Conservation (phyloP, 2,888 invertebrate species). For the Serripes groenlandicus region DNA sequence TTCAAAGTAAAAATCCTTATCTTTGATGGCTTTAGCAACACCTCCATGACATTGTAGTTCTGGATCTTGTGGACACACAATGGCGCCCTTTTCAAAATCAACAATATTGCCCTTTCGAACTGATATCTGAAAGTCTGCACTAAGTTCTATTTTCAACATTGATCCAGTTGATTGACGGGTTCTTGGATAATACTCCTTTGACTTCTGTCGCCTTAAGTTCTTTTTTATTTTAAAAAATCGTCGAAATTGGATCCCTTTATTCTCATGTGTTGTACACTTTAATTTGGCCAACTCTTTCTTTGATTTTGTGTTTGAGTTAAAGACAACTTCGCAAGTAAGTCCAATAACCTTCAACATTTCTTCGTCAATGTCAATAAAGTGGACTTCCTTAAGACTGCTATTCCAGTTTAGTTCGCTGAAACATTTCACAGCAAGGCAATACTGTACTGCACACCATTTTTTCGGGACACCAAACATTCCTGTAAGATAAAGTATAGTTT, state of each 20-base stretch:
- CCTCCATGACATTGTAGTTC: neutral
- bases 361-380: constrained; percentile 23
- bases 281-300: neutral
- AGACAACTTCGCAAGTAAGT: constrained; percentile 7
- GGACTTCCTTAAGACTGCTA: constrained; percentile 5
- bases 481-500: neutral
- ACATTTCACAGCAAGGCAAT: constrained; percentile 12
- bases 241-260: neutral
- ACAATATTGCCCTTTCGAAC: neutral
- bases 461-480: constrained; percentile 27
- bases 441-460: constrained; percentile 11
- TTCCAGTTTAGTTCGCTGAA: neutral
- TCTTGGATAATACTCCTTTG: neutral
- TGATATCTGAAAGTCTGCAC: neutral
- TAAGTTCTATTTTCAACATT: neutral
- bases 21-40: neutral
- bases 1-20: neutral
- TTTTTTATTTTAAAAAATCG: neutral
- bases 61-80: constrained; percentile 21
- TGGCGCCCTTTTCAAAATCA: neutral
- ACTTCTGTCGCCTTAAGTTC: neutral
- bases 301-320: neutral
- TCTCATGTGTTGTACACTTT: neutral
- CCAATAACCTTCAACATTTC: constrained; percentile 17
- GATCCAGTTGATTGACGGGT: neutral